phyloP scores from a whole-genome alignment of 37 sponge, comb jelly and placozoan species.

The Aphrocallistes beatrix region DNA sequence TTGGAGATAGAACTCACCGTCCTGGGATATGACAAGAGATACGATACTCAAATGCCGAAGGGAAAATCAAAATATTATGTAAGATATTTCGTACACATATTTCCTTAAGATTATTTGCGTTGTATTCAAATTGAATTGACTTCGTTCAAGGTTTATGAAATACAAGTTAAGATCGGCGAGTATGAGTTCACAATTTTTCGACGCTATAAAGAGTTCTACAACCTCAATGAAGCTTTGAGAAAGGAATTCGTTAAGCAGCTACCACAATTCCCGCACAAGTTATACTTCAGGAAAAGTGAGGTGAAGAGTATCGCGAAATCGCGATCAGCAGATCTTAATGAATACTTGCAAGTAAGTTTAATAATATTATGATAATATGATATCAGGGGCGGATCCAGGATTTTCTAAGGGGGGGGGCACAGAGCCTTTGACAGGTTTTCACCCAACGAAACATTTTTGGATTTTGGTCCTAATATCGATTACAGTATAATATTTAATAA shows the following conservation, averaged over 20 bases:
- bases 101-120: background rate
- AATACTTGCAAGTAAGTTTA: conserved; percentile 7
- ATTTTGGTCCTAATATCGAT: no score
- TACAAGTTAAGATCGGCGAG: conserved; percentile 20
- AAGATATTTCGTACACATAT: background rate
- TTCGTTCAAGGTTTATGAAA: conserved; percentile 21
- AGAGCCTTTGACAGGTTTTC: no score
- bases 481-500: no score
- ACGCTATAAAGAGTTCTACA: conserved; percentile 29
- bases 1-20: background rate
- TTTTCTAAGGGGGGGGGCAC: no score
- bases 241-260: conserved; percentile 18
- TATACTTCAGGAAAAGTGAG: conserved; percentile 25
- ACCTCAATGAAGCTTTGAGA: background rate
- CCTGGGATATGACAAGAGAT: background rate
- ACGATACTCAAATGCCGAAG: background rate
- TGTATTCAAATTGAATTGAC: background rate
- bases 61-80: conserved; percentile 16
- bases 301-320: conserved; percentile 22
- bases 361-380: no score
- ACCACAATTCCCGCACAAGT: conserved; percentile 16
- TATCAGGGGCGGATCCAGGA: no score
- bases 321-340: conserved; percentile 15
- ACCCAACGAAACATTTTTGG: no score
- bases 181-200: conserved; percentile 20